Base-by-base conservation (phyloP, 2,888 invertebrate species). In the Keiferia lycopersicella region DNA sequence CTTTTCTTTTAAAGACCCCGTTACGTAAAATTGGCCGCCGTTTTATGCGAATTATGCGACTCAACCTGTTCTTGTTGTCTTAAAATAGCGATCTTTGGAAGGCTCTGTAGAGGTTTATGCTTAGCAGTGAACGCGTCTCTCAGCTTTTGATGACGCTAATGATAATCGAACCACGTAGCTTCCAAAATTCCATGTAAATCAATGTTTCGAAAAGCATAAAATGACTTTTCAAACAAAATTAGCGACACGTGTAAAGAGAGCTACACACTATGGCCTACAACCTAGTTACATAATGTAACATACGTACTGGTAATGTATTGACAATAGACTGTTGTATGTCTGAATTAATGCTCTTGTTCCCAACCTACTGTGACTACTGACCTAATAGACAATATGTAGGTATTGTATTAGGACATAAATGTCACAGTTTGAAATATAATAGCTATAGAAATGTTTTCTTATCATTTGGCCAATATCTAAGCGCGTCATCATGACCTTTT, bases 301-400 rank as follows among this genome's bases (percentile, higher is more conserved):
- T 22, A 53, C 51, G 6, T 22, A 53, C 26, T 22, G 22, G 7
- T 22, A 7, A 53, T 53, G 20, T 14, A 22, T 53, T 53, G 26
- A 26, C 51, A 53, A 53, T 53, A 22, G 22, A 26, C 22, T 18
- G 11, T 53, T 53, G 14, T 14, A 53, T 22, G 51, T 53, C 51
- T 53, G 51, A 22, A 53, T 53, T 53, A 20, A 22, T 20, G 26
- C 14, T 6, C 11, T 26, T 53, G 45, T 45, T 45, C 45, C 45
- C 16, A 16, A 53, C 51, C 51, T 53, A 26, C 51, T 53, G 51
- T 53, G 51, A 22, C 51, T 53, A 53, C 51, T 53, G 51, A 22
- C 51, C 51, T 22, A 53, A 26, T 53, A 53, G 22, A 22, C 26
- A 22, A 53, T 20, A 53, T 16, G 16, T 16, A 16, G 16, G 6